Evolutionary conservation across 2,113 vertebrate species (phyloP), one percentile per base, ranked within the genome.

Genomic region (Parus major): DNA sequence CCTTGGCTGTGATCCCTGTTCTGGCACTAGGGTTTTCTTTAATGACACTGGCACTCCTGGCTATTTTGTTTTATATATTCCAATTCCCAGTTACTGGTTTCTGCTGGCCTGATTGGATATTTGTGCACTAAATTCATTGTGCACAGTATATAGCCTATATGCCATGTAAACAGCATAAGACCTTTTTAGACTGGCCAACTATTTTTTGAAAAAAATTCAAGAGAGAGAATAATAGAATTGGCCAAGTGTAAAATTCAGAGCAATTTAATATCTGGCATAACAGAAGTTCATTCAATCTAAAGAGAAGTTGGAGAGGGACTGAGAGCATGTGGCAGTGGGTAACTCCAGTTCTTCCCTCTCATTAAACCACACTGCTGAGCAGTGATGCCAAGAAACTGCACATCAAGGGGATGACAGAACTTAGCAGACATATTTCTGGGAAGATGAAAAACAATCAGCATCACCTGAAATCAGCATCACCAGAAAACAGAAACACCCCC

Each of bases 261-360:
- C 69, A 89, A 56, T 89, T 92, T 94, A 89, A 89, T 92, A 96
- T 87, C 73, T 2, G 2, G 31, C 39, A 57, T 82, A 72, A 64
- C 28, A 82, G 64, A 78, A 95, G 8, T 92, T 82, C 65, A 69
- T 78, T 87, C 86, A 85, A 33, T 92, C 73, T 91, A 53, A 84
- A 86, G 53, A 84, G 57, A 86, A 87, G 33, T 28, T 92, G 77
- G 73, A 93, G 61, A 68, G 39, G 19, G 44, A 82, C 63, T 46
- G 66, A 89, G 53, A 91, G 10, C 36, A 42, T 49, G 36, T 87
- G 81, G 49, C 84, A 82, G 70, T 7, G n/a, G 46, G 47, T 69
- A 93, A 84, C 49, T 92, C 73, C 57, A 94, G 57, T 46, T 52
- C 69, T 84, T 89, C 65, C 57, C 49, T 66, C 60, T 59, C 72